A percentile compares a stretch with the other conserved stretches of the same genome.
Conservation (phyloP, 2,888 invertebrate species). For the Sinelater perroti region DNA sequence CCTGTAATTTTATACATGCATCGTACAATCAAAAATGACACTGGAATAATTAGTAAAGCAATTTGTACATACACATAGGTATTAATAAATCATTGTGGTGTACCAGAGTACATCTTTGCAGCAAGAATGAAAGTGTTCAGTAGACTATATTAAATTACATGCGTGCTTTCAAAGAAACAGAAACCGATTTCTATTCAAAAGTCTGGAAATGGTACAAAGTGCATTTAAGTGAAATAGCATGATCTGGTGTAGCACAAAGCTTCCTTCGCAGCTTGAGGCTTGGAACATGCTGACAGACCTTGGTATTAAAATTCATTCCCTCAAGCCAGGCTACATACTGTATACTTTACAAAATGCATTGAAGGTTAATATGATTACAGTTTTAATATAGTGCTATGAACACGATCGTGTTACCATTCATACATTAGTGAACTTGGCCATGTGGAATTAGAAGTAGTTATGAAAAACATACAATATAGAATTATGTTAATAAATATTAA, state of each 20-base stretch:
- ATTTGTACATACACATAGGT: conserved; percentile 51
- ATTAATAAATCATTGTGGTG: conserved; percentile 40
- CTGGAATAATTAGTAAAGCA: conserved; percentile 51
- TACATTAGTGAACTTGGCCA: conserved; percentile 61
- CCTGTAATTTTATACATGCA: neutral
- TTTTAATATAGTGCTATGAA: conserved; percentile 53
- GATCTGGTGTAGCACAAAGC: conserved; percentile 9
- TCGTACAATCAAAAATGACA: conserved; percentile 42
- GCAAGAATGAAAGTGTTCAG: conserved; percentile 53
- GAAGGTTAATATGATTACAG: conserved; percentile 14
- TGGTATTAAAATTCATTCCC: neutral
- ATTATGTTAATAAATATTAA: conserved; percentile 40
- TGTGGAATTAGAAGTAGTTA: conserved; percentile 58
- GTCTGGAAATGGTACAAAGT: conserved; percentile 21
- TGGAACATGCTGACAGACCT: too few species aligned
- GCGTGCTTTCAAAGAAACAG: conserved; percentile 42
- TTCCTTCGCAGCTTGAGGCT: conserved; percentile 2
- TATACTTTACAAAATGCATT: conserved; percentile 14
- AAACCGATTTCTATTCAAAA: conserved; percentile 3
- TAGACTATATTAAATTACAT: conserved; percentile 53
- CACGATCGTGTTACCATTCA: conserved; percentile 54
- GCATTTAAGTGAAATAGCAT: conserved; percentile 16
- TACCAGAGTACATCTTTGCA: conserved; percentile 43
- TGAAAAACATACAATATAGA: conserved; percentile 37
- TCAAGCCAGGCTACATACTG: conserved; percentile 13